Evolutionary conservation across 2,797 vertebrate genomes (phyloP).

Genomic region (Notolepis coatsorum): DNA sequence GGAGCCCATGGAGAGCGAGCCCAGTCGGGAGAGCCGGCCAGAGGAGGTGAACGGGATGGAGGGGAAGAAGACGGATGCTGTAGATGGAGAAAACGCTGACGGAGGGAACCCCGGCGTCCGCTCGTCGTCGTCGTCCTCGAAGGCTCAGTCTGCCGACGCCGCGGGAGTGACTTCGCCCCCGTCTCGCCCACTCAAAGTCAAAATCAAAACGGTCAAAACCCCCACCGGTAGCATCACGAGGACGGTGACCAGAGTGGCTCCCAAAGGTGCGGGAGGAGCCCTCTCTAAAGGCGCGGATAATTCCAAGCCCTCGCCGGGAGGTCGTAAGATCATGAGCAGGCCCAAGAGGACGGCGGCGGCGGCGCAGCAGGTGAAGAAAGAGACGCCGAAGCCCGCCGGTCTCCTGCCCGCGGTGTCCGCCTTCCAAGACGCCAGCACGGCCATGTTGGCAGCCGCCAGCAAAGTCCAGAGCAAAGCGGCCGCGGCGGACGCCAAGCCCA

Average conservation of each 20-base stretch:
- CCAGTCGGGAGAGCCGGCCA: slow-evolving; percentile 16
- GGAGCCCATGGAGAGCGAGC: slow-evolving; percentile 59
- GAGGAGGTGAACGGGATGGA: slow-evolving; percentile 25
- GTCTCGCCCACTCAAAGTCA: slow-evolving; percentile 88
- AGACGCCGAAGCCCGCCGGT: slow-evolving; percentile 64
- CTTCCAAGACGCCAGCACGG: slow-evolving; percentile 87
- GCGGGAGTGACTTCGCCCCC: slow-evolving; percentile 72
- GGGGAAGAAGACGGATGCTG: slow-evolving; percentile 31
- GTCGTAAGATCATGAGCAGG: slow-evolving; percentile 49
- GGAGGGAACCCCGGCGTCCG: slow-evolving; percentile 18
- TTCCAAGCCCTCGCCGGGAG: slow-evolving; percentile 62
- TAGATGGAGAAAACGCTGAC: slow-evolving; percentile 31
- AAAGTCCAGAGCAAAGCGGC: slow-evolving; percentile 83
- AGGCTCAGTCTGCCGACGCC: slow-evolving; percentile 35
- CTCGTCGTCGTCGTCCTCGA: not conserved
- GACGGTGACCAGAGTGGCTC: slow-evolving; percentile 82
- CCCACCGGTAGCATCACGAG: slow-evolving; percentile 87
- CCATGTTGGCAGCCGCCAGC: slow-evolving; percentile 85
- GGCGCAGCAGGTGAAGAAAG: slow-evolving; percentile 34
- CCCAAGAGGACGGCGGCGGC: slow-evolving; percentile 60
- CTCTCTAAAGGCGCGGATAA: slow-evolving; percentile 46
- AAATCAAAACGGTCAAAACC: slow-evolving; percentile 92
- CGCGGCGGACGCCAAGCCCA: slow-evolving; percentile 66
- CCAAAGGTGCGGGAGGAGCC: slow-evolving; percentile 60
- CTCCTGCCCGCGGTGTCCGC: slow-evolving; percentile 79